Percentiles rank a stretch among this genome's conserved stretches.
These are phyloP conservation scores for Sphaerodactylus townsendi DNA, from an alignment of 2,113 vertebrate genomes.

Conservation along the genomic window DNA sequence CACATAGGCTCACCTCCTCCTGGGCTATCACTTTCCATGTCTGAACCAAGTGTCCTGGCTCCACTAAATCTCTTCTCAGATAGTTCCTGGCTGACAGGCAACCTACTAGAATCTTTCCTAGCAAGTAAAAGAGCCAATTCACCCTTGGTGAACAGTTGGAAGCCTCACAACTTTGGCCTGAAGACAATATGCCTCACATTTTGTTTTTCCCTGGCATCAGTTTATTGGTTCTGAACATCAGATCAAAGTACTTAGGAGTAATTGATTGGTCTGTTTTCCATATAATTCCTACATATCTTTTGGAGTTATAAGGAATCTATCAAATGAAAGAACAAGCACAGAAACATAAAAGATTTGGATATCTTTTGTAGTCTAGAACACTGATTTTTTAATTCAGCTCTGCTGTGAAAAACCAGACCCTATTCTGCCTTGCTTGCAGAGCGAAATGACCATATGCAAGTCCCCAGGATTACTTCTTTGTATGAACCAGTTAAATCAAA, in stretches of 20 bases:
- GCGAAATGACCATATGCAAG: background rate
- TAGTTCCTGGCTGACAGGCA: too few relatives aligned
- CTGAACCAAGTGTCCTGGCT: too few relatives aligned
- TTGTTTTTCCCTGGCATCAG: background rate
- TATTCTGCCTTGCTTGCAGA: slow-evolving; percentile 34
- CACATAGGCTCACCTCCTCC: too few relatives aligned
- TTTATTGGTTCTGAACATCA: background rate
- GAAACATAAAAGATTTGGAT: slow-evolving; percentile 14
- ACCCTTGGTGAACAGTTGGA: background rate
- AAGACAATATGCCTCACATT: background rate
- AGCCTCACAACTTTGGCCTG: background rate
- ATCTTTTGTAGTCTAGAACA: background rate
- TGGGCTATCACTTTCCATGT: too few relatives aligned
- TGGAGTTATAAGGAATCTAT: background rate
- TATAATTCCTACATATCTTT: background rate
- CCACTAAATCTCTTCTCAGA: too few relatives aligned
- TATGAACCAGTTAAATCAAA: slow-evolving; percentile 51
- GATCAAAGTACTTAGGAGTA: background rate
- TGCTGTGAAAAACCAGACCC: slow-evolving; percentile 22
- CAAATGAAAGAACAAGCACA: background rate
- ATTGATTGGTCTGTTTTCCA: background rate
- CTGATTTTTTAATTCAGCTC: background rate
- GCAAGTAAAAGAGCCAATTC: too few relatives aligned
- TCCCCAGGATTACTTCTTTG: background rate
- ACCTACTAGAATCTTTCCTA: too few relatives aligned